Base-by-base conservation (phyloP, 2,797 vertebrate genomes). In the Onychomys arenicola region DNA sequence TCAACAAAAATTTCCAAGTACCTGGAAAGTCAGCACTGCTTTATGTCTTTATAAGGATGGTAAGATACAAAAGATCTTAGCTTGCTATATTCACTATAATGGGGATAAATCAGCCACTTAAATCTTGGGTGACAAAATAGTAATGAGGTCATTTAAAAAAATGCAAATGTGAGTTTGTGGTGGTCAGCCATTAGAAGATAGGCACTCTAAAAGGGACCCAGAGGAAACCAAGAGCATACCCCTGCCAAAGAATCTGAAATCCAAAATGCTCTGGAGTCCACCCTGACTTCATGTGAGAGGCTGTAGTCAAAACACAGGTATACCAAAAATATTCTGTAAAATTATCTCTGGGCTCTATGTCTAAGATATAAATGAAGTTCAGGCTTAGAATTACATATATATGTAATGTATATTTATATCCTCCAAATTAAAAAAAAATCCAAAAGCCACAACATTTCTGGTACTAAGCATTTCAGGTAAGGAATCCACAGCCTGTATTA, bases 41-140 rank as follows among this genome's bases (percentile, higher is more conserved):
- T 73, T 82, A 92, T 46, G 32, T 40, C 63, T 40, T 40, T 73
- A 75, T 91, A 43, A 71, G 8, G n/a, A 49, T 76, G 34, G n/a
- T 88, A 90, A 96, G 91, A 40, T 87, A 88, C 75, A 91, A 94
- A 90, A 77, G 4, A 94, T 81, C 46, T 90, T 83, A 0, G 71
- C 34, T 89, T 84, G 34, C 59, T 82, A 77, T 71, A 84, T 40
- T 77, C 57, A 55, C 25, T 71, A 32, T 46, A 25, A 12, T 81
- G 4, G 0, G 12, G 19, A 29, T 37, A 32, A 32, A 61, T 7
- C 6, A 65, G 77, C 34, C 16, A 43, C 71, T 92, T 71, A 69
- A 92, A 87, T 93, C 55, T 43, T 59, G 2, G 40, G n/a, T 32
- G 9, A 73, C 93, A 76, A 94, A 95, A 49, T 34, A 84, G 23